These are phyloP conservation scores for Heliconius melpomene DNA, from an alignment of 1,140 invertebrate genomes.

Conservation along the genomic window DNA sequence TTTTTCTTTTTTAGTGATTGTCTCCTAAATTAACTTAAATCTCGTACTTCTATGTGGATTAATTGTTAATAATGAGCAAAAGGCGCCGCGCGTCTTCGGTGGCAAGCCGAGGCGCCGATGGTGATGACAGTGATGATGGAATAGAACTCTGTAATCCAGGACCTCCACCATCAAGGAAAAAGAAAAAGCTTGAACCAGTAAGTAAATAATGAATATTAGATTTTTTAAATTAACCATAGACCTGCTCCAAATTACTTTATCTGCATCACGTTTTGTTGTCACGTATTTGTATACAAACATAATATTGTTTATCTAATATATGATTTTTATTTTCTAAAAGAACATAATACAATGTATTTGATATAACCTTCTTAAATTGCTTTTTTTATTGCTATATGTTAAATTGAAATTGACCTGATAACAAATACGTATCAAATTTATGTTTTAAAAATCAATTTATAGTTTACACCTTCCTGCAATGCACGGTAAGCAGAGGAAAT, in stretches of 20 bases:
- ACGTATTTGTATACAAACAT: not conserved
- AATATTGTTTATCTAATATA: too few species aligned
- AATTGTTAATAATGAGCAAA: slow-evolving; percentile 82
- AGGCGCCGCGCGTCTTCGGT: slow-evolving; percentile 86
- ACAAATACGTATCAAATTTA: too few species aligned
- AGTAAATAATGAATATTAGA: not conserved
- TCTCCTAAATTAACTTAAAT: not conserved
- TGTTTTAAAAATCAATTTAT: too few species aligned
- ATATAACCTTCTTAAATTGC: too few species aligned
- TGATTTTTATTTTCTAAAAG: too few species aligned
- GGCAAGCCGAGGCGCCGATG: slow-evolving; percentile 83
- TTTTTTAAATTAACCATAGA: not conserved
- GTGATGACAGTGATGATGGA: slow-evolving; percentile 74
- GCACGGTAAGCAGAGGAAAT: too few species aligned
- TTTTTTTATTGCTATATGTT: too few species aligned
- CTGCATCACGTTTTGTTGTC: not conserved
- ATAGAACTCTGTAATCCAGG: slow-evolving; percentile 64
- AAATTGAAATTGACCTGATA: too few species aligned
- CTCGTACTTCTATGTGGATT: not conserved
- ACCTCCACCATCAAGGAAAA: slow-evolving; percentile 73
- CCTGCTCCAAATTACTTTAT: not conserved
- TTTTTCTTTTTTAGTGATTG: not conserved
- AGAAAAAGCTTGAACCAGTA: slow-evolving; percentile 78
- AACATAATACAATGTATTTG: too few species aligned
- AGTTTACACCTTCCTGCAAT: too few species aligned